Evolutionary conservation across 2,888 invertebrate genomes (phyloP).

Genomic region (Papilio gigon): DNA sequence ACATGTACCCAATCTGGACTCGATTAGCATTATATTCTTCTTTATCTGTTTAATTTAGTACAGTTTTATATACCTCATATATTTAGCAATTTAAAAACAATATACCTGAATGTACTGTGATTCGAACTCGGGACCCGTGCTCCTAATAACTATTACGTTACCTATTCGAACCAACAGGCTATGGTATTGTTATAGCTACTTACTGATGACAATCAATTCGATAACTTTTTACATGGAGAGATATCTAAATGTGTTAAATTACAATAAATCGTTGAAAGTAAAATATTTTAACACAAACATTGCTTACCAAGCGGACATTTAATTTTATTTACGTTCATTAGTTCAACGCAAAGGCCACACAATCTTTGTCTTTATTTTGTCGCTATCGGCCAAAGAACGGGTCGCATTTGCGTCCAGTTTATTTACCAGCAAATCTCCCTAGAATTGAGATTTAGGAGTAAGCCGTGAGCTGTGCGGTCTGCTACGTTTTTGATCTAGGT

Average conservation of each 20-base stretch:
- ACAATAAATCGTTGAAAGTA: neutral
- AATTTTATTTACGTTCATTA: constrained; percentile 14
- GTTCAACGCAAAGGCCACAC: constrained; percentile 5
- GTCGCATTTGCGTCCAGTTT: constrained; percentile 42
- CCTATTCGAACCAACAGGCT: no score
- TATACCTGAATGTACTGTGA: no score
- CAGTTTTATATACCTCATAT: no score
- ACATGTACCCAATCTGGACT: no score
- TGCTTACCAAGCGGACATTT: neutral
- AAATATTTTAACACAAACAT: neutral
- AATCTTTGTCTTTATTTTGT: constrained; percentile 17
- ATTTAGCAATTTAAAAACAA: no score
- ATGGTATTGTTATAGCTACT: no score
- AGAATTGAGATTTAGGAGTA: constrained; percentile 52
- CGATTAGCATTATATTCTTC: no score
- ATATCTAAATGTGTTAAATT: neutral
- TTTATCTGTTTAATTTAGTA: no score
- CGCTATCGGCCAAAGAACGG: constrained; percentile 3
- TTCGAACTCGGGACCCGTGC: no score
- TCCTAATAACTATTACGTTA: no score
- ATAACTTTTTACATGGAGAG: no score
- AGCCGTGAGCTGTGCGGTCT: constrained; percentile 51
- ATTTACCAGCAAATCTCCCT: constrained; percentile 46
- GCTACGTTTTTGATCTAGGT: constrained; percentile 70
- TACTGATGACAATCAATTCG: no score